Evolutionary conservation across 2,888 invertebrate genomes (phyloP).

Genomic region (Druceiella hillmani): DNA sequence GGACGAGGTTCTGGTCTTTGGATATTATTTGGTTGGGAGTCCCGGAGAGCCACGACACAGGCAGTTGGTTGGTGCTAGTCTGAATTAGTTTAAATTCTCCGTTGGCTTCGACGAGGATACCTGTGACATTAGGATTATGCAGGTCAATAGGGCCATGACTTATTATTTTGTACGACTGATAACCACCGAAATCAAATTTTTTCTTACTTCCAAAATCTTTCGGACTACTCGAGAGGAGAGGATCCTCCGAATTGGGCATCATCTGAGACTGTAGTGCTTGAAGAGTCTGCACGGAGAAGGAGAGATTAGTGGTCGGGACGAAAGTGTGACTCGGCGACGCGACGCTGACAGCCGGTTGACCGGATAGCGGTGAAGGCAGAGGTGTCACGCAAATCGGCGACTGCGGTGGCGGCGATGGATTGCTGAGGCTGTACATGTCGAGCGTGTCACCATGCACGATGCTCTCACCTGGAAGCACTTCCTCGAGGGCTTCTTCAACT

Average conservation of each 20-base stretch:
- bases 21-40: slow-evolving; percentile 18
- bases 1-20: too few species aligned
- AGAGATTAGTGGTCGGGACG: slow-evolving; percentile 37
- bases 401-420: slow-evolving; percentile 58
- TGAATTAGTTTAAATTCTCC: slow-evolving; percentile 59
- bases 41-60: slow-evolving; percentile 27
- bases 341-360: slow-evolving; percentile 31
- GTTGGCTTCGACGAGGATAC: slow-evolving; percentile 55
- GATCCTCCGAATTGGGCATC: slow-evolving; percentile 86
- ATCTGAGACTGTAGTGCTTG: slow-evolving; percentile 68
- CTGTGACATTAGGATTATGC: slow-evolving; percentile 50
- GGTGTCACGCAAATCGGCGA: slow-evolving; percentile 54
- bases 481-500: slow-evolving; percentile 80
- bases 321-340: slow-evolving; percentile 32
- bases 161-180: slow-evolving; percentile 51
- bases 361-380: slow-evolving; percentile 45
- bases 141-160: slow-evolving; percentile 51
- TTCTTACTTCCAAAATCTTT: slow-evolving; percentile 65
- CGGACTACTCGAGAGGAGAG: slow-evolving; percentile 75
- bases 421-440: slow-evolving; percentile 44
- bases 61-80: slow-evolving; percentile 41
- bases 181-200: slow-evolving; percentile 49
- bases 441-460: slow-evolving; percentile 47
- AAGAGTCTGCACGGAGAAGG: slow-evolving; percentile 36
- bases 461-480: slow-evolving; percentile 76